Evolutionary conservation across 2,888 invertebrate species (phyloP), one percentile per base, ranked within the genome.

Genomic region (Eudasyphora cyanicolor): DNA sequence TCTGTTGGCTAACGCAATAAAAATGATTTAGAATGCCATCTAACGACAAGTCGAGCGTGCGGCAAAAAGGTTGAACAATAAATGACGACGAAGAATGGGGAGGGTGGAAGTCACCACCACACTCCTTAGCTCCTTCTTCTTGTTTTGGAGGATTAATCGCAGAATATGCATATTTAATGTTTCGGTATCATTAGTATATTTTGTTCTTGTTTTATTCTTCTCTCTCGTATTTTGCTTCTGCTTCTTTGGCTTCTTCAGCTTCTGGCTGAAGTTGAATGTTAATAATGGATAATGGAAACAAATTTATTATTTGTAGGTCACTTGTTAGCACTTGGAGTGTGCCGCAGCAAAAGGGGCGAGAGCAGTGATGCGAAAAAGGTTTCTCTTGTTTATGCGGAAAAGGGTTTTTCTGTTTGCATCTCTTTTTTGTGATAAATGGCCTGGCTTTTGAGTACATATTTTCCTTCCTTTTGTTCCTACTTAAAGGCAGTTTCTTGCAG

Each of bases 211-310:
- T 21, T 4, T 62, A 7, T 35, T 21, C 8, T 35, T 6, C 4
- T 64, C 19, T 12, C 19, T 54, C 19, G 21, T 19, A n/a, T 29
- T 32, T 54, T 54, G 8, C 24, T 2, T 54, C 32, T 21, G 12
- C 54, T 54, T 54, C 54, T 12, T 21, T 6, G 21, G 21, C 2
- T 21, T 54, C 54, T 54, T 54, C 24, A 17, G 49, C 19, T 49
- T 24, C 24, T 5, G 10, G 10, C 24, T 60, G 17, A 29, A 29
- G 60, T 60, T 60, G 60, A 29, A 60, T 60, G 60, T 60, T 60
- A 60, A 60, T 60, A 60, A 60, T 60, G 60, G 60, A 64, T 64
- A 64, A 64, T 64, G 64, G 64, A 64, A 64, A 64, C 64, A 64
- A 64, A 64, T 64, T 64, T 64, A 64, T 64, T 64, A 64, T 64